Evolutionary conservation across 1,140 invertebrate species (phyloP), one percentile per base, ranked within the genome.

Genomic region (Saccostrea glomerata): DNA sequence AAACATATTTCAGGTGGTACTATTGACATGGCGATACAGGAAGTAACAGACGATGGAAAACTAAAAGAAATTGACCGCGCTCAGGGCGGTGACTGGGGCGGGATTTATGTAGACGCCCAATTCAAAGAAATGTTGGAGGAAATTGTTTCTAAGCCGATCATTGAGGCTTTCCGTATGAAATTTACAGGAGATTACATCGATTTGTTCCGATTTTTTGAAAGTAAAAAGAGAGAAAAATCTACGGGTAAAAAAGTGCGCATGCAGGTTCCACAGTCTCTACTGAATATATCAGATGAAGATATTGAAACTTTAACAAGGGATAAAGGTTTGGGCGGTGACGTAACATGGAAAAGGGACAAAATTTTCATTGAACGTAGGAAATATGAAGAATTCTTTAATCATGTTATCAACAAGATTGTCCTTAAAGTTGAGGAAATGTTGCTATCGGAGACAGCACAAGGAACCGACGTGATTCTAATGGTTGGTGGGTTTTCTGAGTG

Each of bases 401-500:
- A 83, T 2, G 85, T 88, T 23, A 56, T 82, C 40, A 86, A 90
- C 12, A 87, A 86, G 4, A 90, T 90, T n/a, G 83, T 87, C 12
- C 60, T 87, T n/a, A 89, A 90, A 87, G 85, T 91, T 17, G 36
- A 30, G 15, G 73, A 85, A 56, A 63, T 91, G 9, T 87, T 91
- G 40, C n/a, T 84, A 40, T 55, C 77, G 17, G 86, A 88, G 58
- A 85, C 85, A 36, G 25, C 89, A 15, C 84, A 86, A 66, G 88
- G 82, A 20, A 89, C 86, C 0, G 60, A 82, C 13, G 85, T 84
- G 20, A 89, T 92, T 30, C 73, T 92, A 0, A 89, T 92, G 91
- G 91, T 92, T 0, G 91, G 91, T 25, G 91, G 91, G 55, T 92
- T 90, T 85, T 91, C 90, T 1, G 91, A 92, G 83, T 91, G 89